phyloP scores from a whole-genome alignment of 2,113 vertebrate genomes.

The Hydropotes inermis region DNA sequence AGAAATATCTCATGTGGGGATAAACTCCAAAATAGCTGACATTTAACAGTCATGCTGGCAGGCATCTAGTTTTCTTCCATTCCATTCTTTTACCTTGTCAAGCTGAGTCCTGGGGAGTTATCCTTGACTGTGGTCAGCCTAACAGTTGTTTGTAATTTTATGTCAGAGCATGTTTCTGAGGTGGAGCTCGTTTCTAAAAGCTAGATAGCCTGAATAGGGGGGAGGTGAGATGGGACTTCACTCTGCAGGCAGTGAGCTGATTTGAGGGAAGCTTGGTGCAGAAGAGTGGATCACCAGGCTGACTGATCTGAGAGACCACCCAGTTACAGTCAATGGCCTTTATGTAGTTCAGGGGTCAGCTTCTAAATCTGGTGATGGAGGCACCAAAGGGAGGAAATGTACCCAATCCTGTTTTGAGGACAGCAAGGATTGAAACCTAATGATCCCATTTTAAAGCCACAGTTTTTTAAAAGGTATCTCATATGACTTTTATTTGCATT shows the following conservation, averaged over 20 bases:
- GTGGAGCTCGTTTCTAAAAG: constrained; percentile 15
- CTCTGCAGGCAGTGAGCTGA: constrained; percentile 36
- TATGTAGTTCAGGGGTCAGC: not conserved
- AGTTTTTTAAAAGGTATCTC: not conserved
- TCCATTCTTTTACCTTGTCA: constrained; percentile 59
- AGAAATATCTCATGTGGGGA: constrained; percentile 69
- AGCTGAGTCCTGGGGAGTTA: constrained; percentile 44
- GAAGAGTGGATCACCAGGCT: constrained; percentile 48
- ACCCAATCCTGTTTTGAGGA: not conserved
- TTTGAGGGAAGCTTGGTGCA: constrained; percentile 62
- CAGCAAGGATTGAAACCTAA: not conserved
- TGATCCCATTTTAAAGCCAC: not conserved
- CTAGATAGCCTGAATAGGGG: constrained; percentile 22
- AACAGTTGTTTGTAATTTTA: constrained; percentile 24
- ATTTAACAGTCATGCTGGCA: constrained; percentile 59
- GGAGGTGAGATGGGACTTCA: not conserved
- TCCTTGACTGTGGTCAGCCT: constrained; percentile 20
- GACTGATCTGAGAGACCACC: constrained; percentile 28
- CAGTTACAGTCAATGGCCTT: not conserved
- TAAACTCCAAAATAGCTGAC: constrained; percentile 61
- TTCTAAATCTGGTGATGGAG: not conserved
- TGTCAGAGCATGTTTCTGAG: constrained; percentile 51
- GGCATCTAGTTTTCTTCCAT: constrained; percentile 62
- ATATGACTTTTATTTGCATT: not conserved
- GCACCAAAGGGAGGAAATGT: not conserved